Conservation (phyloP, 2,888 invertebrate species). For the Elaeidobius kamerunicus region DNA sequence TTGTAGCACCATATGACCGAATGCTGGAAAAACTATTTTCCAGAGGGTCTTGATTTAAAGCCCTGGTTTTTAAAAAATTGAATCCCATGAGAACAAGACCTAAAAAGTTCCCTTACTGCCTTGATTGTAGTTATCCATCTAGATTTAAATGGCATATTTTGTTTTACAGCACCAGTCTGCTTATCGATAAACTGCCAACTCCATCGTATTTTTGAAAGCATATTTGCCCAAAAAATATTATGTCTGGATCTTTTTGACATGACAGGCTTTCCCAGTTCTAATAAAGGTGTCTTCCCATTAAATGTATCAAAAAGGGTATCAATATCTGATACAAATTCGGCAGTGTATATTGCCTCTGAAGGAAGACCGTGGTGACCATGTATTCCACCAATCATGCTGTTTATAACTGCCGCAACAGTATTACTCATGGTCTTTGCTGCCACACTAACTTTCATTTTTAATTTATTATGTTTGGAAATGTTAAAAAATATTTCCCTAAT, state of each 20-base stretch:
- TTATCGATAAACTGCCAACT: background rate
- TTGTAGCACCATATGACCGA: background rate
- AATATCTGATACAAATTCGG: constrained; percentile 28
- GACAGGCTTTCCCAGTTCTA: constrained; percentile 10
- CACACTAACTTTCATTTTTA: constrained; percentile 18
- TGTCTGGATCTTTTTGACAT: constrained; percentile 16
- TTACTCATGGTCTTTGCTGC: constrained; percentile 8
- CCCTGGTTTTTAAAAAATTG: background rate
- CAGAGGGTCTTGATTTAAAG: background rate
- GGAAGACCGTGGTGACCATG: too few relatives aligned
- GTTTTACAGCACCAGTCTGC: background rate
- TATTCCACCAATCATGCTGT: background rate
- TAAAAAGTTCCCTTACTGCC: background rate
- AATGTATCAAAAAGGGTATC: constrained; percentile 27
- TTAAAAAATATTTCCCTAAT: too few relatives aligned
- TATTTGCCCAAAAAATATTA: background rate
- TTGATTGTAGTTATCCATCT: background rate
- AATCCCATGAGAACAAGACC: background rate
- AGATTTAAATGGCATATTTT: background rate
- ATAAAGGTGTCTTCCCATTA: constrained; percentile 23
- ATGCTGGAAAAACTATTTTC: background rate
- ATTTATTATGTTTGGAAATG: background rate
- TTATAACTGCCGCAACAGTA: background rate
- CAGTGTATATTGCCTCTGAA: constrained; percentile 15
- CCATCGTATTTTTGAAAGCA: background rate